Percentiles rank a stretch among this genome's conserved stretches.
Conservation (phyloP, 2,113 vertebrate species). For the Prionailurus bengalensis region DNA sequence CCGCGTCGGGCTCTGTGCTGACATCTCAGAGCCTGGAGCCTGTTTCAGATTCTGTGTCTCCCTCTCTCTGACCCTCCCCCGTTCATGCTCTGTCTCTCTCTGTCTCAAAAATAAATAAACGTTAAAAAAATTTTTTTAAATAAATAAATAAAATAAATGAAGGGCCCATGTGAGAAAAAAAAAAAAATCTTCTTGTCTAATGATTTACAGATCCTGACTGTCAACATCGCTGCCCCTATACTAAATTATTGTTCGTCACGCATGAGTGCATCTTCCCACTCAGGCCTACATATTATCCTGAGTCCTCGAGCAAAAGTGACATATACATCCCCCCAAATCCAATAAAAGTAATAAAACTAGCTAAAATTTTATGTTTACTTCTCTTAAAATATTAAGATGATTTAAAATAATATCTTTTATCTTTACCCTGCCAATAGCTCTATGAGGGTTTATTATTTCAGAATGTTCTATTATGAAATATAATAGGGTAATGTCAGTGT, state of each 20-base stretch:
- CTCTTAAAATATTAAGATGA: neutral
- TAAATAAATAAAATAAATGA: neutral
- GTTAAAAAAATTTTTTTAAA: no score
- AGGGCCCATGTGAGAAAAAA: neutral
- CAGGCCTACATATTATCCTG: neutral
- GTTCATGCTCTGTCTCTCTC: no score
- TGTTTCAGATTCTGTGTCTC: no score
- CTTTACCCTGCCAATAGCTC: neutral
- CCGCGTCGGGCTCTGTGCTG: no score
- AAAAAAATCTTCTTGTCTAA: neutral
- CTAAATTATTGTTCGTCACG: neutral
- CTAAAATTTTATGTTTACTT: neutral
- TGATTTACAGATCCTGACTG: neutral
- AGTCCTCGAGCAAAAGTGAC: neutral
- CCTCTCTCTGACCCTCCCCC: no score
- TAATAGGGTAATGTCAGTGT: neutral
- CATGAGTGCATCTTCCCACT: neutral
- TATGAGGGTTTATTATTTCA: constrained; percentile 17
- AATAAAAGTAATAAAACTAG: neutral
- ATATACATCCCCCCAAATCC: rapidly evolving
- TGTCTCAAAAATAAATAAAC: no score
- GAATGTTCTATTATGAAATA: neutral
- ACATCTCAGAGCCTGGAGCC: no score
- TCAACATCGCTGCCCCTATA: neutral
- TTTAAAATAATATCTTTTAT: neutral